Base-by-base conservation (phyloP, 1,140 invertebrate species). In the roundworm (Caenorhabditis elegans) region DNA sequence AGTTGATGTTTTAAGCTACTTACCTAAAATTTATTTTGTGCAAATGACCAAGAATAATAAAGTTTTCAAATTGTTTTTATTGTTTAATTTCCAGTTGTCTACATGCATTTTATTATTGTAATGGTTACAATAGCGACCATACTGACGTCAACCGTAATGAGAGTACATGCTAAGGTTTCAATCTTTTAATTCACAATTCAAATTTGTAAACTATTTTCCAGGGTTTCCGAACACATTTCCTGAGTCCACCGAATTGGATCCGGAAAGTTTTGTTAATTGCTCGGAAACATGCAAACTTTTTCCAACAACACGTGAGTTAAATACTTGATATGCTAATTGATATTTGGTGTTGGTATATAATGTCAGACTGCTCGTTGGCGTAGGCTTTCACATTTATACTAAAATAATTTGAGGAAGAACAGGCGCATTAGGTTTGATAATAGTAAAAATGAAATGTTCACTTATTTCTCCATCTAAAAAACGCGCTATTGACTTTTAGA, bases 31-130 rank as follows among this genome's bases (percentile, higher is more conserved):
- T n/a, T n/a, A n/a, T n/a, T n/a, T n/a, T n/a, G n/a, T n/a, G n/a
- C n/a, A n/a, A n/a, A n/a, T n/a, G n/a, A n/a, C n/a, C n/a, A n/a
- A n/a, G n/a, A n/a, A n/a, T n/a, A n/a, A n/a, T n/a, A n/a, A n/a
- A n/a, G n/a, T n/a, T n/a, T 8, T 19, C 51, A 31, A 36, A 70
- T 39, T 70, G n/a, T 34, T 46, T 8, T 10, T 34, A 34, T 5
- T 22, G 11, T 24, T n/a, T 2, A 43, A 70, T 19, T 82, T 85
- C 26, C 65, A 85, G 84, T 86, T 17, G 26, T 84, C 39, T 86
- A 83, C 65, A 84, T 86, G 78, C 84, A 86, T 22, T 82, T 84
- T 43, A 84, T 84, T 26, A 82, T 85, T 19, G 53, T 86, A 13
- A 46, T 84, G 19, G 76, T 86, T 8, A 82, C 84, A 4, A 53